Base-by-base conservation (phyloP, 2,888 invertebrate species). In the Andrena dorsata region DNA sequence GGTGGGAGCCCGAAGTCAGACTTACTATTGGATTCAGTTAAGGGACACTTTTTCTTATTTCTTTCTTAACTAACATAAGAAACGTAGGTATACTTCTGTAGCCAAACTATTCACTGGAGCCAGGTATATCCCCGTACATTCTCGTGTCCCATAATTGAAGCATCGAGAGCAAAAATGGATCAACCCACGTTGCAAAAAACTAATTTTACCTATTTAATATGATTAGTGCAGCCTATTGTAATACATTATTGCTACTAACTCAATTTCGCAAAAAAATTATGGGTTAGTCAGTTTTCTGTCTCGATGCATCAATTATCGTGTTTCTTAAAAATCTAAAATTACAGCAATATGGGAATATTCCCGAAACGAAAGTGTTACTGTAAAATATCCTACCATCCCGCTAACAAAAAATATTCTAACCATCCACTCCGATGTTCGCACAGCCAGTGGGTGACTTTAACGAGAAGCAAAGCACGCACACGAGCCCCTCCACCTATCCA, bases 11-110 rank as follows among this genome's bases (percentile, higher is more conserved):
- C 1, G 60, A 16, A 60, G n/a, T 30, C 30, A n/a, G 30, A 30
- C 30, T 60, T 60, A 60, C n/a, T 7, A n/a, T 60, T 60, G n/a
- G n/a, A 60, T 60, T 60, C 60, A n/a, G 60, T 30, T 30, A 30
- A 32, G 26, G n/a, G n/a, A 30, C 60, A 30, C n/a, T 60, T n/a
- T n/a, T 16, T 32, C 16, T 56, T 56, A 20, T 23, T 13, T 56
- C 56, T 56, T 56, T 23, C 56, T 56, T 26, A 26, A 56, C 56
- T 23, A 13, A 26, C 32, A 30, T 23, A 13, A 26, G 60, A 30
- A 58, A 60, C n/a, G 60, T n/a, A n/a, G n/a, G n/a, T 32, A 60
- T 0, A 32, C 6, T 6, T n/a, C n/a, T 60, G 2, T 8, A 4
- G 10, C 56, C 26, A 10, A 56, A 26, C 23, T 56, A 26, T 56